Base-by-base conservation (phyloP, 2,797 vertebrate species). In the Cercopithecus diana region DNA sequence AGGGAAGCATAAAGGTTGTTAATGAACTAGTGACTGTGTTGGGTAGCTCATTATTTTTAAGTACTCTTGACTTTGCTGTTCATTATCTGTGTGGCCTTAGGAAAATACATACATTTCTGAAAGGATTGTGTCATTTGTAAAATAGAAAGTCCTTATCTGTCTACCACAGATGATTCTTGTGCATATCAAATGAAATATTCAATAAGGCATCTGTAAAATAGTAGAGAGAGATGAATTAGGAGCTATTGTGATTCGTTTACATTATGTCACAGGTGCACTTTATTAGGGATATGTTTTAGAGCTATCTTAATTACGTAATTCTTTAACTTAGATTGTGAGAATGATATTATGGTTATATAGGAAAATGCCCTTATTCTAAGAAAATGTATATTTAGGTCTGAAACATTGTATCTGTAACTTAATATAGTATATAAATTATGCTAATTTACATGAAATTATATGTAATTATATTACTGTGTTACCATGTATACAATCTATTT, bases 281-380 rank as follows among this genome's bases (percentile, higher is more conserved):
- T 55, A 86, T 82, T 93, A 88, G 20, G 26, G 19, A 61, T 76
- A 15, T 95, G 33, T 82, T 96, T 77, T 67, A 92, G 57, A 77
- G 50, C 13, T 57, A 14, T 87, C 12, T 30, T 72, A 92, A 75
- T 77, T 80, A 64, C 13, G 45, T 28, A 91, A 20, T 90, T 95
- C 13, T 70, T 96, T 73, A 77, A 39, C 36, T 93, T 80, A 52
- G 28, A 15, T 2, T 55, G 4, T 81, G 43, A 57, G 30, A 81
- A 26, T 88, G 64, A 39, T 84, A 39, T 90, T 83, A 75, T 26
- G 15, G 43, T 79, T 61, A 39, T 67, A 14, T 43, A 91, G 33
- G 87, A 94, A 95, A 72, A 95, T 80, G 24, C 48, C 4, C 39
- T 81, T 48, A 26, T 86, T 87, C 70, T 64, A 73, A 80, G 39